Conservation (phyloP, 2,113 vertebrate genomes). For the Nannobrachium achirus region DNA sequence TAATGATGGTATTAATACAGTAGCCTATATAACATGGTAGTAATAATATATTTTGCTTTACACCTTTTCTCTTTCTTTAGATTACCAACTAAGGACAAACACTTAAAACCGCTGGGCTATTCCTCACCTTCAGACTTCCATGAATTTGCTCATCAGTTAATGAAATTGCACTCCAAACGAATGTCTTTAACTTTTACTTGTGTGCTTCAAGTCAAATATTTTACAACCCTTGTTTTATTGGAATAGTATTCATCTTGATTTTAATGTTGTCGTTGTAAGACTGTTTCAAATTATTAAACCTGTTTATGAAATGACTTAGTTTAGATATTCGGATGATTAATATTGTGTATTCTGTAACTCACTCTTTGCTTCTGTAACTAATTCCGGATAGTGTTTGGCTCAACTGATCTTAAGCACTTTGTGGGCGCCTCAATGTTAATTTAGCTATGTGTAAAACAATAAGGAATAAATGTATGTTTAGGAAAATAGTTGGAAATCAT, state of each 20-base stretch:
- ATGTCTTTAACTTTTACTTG: constrained; percentile 44
- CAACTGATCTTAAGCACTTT: too few species aligned
- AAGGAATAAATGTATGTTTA: too few species aligned
- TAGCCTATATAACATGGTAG: too few species aligned
- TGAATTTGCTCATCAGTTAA: constrained; percentile 36
- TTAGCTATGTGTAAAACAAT: too few species aligned
- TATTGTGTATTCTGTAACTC: background rate
- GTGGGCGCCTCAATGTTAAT: too few species aligned
- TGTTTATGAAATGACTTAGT: constrained; percentile 20
- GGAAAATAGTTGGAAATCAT: too few species aligned
- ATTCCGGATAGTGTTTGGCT: too few species aligned
- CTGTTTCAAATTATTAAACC: constrained; percentile 40
- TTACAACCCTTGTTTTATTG: constrained; percentile 26
- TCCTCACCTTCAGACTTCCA: constrained; percentile 14
- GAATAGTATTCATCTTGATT: constrained; percentile 34
- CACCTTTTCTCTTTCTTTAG: constrained; percentile 55
- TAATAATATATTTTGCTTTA: background rate
- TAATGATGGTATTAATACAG: too few species aligned
- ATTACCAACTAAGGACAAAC: constrained; percentile 83
- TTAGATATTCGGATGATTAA: background rate
- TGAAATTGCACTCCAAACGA: constrained; percentile 41
- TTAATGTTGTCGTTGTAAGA: constrained; percentile 15
- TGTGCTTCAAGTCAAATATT: constrained; percentile 30
- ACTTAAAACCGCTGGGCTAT: constrained; percentile 38
- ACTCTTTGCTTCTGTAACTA: constrained; percentile 9